Evolutionary conservation across 2,888 invertebrate genomes (phyloP).

Genomic region (Lasioglossum lativentre): DNA sequence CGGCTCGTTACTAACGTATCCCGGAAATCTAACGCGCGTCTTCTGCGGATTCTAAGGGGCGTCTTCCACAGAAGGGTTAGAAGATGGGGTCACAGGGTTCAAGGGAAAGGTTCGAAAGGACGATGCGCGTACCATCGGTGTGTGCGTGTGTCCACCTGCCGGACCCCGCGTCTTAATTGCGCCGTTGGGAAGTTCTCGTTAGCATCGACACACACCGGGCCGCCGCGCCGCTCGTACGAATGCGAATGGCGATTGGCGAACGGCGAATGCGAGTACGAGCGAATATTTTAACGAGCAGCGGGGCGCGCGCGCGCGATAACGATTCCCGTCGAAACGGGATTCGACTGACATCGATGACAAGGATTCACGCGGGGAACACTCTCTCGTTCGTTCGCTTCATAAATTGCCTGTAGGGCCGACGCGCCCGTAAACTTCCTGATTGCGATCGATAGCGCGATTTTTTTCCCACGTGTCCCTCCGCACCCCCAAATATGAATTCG

Average conservation of each 20-base stretch:
- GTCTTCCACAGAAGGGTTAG: conserved; percentile 20
- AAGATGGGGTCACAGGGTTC: conserved; percentile 52
- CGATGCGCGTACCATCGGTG: conserved; percentile 23
- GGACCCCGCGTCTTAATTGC: conserved; percentile 60
- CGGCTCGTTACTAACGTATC: conserved; percentile 8
- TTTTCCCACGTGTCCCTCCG: not conserved
- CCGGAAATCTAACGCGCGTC: conserved; percentile 10
- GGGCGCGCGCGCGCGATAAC: conserved; percentile 49
- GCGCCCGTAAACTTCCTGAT: conserved; percentile 1
- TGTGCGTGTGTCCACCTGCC: conserved; percentile 57
- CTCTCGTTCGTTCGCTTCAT: not conserved
- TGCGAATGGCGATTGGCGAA: conserved; percentile 9
- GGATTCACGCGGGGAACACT: not conserved
- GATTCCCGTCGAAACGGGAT: conserved; percentile 33
- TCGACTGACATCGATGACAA: conserved; percentile 28
- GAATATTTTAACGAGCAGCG: conserved; percentile 58
- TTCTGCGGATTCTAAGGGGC: not conserved
- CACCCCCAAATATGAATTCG: too few species aligned
- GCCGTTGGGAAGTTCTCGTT: conserved; percentile 66
- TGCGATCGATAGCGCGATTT: conserved; percentile 7
- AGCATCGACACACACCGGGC: conserved; percentile 28
- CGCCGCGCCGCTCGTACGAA: conserved; percentile 23
- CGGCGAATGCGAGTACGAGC: not conserved
- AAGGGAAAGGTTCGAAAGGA: conserved; percentile 36
- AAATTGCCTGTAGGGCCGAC: not conserved